phyloP scores from a whole-genome alignment of 2,113 vertebrate species.

The Lipophrys pholis region DNA sequence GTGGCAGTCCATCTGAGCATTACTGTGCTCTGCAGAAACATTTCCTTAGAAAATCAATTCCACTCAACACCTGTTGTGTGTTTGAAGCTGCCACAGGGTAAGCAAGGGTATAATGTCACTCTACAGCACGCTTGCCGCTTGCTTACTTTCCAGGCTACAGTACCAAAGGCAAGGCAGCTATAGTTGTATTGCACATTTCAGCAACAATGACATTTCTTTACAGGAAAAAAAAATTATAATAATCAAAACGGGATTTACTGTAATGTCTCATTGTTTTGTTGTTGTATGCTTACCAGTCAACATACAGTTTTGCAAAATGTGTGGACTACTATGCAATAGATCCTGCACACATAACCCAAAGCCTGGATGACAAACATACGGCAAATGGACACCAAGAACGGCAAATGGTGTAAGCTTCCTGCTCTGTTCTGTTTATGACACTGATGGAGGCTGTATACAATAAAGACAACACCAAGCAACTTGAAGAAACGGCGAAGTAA shows the following conservation, averaged over 20 bases:
- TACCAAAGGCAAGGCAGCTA: neutral
- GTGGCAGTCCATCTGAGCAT: conserved; percentile 27
- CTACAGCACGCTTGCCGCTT: conserved; percentile 19
- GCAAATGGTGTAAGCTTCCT: neutral
- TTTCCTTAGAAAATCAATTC: conserved; percentile 68
- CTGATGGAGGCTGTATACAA: neutral
- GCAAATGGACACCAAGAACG: neutral
- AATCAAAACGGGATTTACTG: no score
- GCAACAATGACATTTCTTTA: neutral
- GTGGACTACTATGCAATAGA: no score
- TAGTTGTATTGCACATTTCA: neutral
- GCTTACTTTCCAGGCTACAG: conserved; percentile 22
- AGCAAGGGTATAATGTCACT: conserved; percentile 44
- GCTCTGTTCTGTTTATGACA: neutral
- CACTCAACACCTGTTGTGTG: conserved; percentile 57
- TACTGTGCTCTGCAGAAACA: conserved; percentile 49
- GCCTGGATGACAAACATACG: neutral
- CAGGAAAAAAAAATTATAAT: no score
- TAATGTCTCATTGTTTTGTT: no score
- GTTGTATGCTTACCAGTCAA: no score
- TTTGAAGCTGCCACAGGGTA: conserved; percentile 48
- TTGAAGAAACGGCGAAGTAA: neutral
- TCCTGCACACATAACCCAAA: neutral
- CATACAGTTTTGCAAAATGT: neutral
- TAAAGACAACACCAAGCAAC: no score